Conservation (phyloP, 2,888 invertebrate genomes). For the Blomia tropicalis region DNA sequence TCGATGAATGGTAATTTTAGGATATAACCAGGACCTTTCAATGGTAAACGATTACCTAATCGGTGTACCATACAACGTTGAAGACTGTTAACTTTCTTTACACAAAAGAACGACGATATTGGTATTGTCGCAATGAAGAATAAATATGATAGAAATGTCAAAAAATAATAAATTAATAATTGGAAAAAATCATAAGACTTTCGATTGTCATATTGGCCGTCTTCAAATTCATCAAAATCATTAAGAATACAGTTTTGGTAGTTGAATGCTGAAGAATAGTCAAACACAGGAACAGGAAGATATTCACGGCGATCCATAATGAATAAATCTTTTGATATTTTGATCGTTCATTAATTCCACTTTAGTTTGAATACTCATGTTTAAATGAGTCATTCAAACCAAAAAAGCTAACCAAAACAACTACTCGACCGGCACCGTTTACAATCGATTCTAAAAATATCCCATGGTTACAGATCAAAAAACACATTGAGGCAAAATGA, state of each 20-base stretch:
- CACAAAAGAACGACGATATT: conserved; percentile 23
- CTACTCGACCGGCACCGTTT: too few species aligned
- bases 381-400: too few species aligned
- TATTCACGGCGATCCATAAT: background rate
- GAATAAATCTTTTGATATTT: background rate
- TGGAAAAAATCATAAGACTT: background rate
- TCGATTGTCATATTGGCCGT: background rate
- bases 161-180: background rate
- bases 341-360: background rate
- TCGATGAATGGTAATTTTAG: conserved; percentile 24
- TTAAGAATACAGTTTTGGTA: background rate
- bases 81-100: conserved; percentile 22
- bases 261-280: conserved; percentile 12
- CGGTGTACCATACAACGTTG: conserved; percentile 24
- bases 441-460: too few species aligned
- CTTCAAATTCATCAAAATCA: background rate
- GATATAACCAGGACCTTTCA: conserved; percentile 21
- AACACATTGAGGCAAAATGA: too few species aligned
- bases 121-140: conserved; percentile 21
- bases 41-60: conserved; percentile 23
- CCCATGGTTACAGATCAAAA: too few species aligned
- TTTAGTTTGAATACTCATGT: too few species aligned
- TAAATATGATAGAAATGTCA: background rate
- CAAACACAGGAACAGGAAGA: background rate
- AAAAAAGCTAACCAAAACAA: too few species aligned